These are phyloP conservation scores for Terrapene triunguis DNA, from an alignment of 2,113 vertebrate species.

Conservation along the genomic window DNA sequence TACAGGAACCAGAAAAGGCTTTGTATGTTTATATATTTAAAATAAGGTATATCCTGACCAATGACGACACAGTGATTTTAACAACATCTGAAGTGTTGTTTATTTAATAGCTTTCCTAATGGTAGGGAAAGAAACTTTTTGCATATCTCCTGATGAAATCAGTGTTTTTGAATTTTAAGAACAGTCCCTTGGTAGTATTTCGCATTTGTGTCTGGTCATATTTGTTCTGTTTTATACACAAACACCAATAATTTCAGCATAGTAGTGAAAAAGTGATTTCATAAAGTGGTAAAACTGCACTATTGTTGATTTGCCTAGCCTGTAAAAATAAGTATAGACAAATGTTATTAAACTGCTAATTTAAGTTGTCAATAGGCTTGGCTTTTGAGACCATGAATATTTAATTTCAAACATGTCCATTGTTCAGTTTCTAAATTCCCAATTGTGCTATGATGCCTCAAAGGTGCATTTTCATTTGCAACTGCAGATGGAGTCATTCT, in stretches of 20 bases:
- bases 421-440: constrained; percentile 54
- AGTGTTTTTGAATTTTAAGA: not conserved
- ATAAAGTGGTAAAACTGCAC: not conserved
- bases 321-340: constrained; percentile 12
- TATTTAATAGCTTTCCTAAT: not conserved
- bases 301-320: not conserved
- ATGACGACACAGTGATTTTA: not conserved
- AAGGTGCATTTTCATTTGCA: constrained; percentile 54
- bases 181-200: not conserved
- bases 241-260: not conserved
- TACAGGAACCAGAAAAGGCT: too few relatives aligned
- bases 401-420: constrained; percentile 25
- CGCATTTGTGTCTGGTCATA: not conserved
- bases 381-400: constrained; percentile 59
- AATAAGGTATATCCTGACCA: not conserved
- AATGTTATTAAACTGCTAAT: constrained; percentile 48
- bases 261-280: not conserved
- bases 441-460: not conserved
- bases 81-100: not conserved
- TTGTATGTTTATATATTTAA: too few relatives aligned
- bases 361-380: constrained; percentile 32
- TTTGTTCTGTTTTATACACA: not conserved
- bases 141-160: not conserved
- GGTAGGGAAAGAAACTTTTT: not conserved
- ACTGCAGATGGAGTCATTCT: constrained; percentile 44